Evolutionary conservation across 1,140 invertebrate genomes (phyloP), one percentile per base, ranked within the genome.

Genomic region (Drosophila burlai): DNA sequence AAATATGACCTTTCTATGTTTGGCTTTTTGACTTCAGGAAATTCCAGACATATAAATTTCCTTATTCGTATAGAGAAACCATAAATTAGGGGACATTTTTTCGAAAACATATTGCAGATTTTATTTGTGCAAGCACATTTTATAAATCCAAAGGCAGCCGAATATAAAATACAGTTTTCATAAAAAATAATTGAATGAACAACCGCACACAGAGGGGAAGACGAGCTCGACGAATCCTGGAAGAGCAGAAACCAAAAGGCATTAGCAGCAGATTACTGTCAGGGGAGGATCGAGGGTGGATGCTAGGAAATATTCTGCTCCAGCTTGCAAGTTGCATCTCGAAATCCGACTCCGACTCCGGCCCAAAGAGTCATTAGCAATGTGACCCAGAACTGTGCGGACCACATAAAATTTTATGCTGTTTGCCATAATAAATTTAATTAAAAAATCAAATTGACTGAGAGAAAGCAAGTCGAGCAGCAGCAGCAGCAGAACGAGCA

Each of bases 401-500:
- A 75, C 81, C 83, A 77, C 84, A 87, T 87, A 73, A 83, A 89
- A 89, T 81, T 83, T 78, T 77, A 89, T 87, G 84, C 81, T 71
- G 74, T 72, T 87, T 83, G 80, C 73, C 54, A 64, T 79, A 87
- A 89, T 84, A 87, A 89, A 87, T 84, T 78, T 81, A 87, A 87
- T 87, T 83, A 86, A 63, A 83, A 80, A 69, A 68, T 57, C 52
- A 83, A 80, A 87, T 69, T 71, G 76, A 66, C 80, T 60, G 59
- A 67, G 57, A 80, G 58, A 45, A 50, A 47, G 26, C 16, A 66
- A 57, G 47, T 43, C 54, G 26, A 45, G 36, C 21, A 34, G 50
- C 38, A 54, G 15, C 9, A 62, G n/a, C 49, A 57, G 26, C 26
- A 57, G 21, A 9, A 24, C 52, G 31, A 61, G 46, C n/a, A 52